These are phyloP conservation scores for Diarsia dahlii DNA, from an alignment of 2,888 invertebrate species.

Conservation along the genomic window DNA sequence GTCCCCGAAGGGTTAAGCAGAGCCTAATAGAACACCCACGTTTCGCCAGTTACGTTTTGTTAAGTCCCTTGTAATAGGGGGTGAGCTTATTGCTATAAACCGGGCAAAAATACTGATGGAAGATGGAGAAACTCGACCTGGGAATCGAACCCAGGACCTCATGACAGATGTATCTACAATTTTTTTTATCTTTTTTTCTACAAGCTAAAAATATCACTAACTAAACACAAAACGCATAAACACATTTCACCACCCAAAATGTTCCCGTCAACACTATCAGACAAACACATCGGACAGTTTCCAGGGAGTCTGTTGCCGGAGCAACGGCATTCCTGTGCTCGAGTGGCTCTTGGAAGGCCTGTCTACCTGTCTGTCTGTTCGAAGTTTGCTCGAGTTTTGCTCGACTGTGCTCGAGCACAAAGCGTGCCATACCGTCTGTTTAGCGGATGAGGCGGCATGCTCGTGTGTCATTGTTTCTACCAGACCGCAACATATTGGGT, in stretches of 20 bases:
- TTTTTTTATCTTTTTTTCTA: neutral
- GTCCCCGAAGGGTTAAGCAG: no score
- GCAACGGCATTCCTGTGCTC: conserved; percentile 74
- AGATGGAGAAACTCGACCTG: no score
- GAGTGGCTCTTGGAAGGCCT: conserved; percentile 72
- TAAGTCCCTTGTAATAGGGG: no score
- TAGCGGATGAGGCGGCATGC: conserved; percentile 60
- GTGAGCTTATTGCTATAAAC: no score
- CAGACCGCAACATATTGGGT: conserved; percentile 54
- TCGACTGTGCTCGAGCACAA: conserved; percentile 73
- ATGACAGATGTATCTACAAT: no score
- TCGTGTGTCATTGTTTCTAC: conserved; percentile 58
- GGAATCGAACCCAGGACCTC: no score
- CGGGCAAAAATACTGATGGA: no score
- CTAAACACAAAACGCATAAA: conserved; percentile 7
- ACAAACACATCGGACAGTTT: conserved; percentile 52
- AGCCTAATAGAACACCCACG: no score
- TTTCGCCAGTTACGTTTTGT: no score
- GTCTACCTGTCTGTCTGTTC: conserved; percentile 63
- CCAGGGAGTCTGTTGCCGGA: conserved; percentile 69
- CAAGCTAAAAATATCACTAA: neutral
- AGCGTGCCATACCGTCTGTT: conserved; percentile 82
- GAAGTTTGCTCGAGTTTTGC: conserved; percentile 59
- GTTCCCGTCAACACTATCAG: conserved; percentile 33
- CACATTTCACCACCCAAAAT: conserved; percentile 14